Evolutionary conservation across 2,797 vertebrate genomes (phyloP).

Genomic region (Rhinella marina): DNA sequence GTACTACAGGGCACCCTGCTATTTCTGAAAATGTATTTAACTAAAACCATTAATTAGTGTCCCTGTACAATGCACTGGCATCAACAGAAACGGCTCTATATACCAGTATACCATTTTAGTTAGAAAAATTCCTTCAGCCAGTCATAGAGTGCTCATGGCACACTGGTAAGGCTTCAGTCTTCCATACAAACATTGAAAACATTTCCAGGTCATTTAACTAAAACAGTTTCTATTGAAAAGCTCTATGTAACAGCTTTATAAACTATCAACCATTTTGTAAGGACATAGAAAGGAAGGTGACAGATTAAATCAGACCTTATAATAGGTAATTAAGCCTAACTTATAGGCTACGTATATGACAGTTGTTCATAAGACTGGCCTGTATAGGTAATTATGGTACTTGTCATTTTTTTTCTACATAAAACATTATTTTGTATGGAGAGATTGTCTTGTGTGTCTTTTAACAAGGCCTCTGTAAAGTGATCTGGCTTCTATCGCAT

Average conservation of each 20-base stretch:
- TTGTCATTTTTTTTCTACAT: constrained; percentile 38
- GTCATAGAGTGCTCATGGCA: too few species aligned
- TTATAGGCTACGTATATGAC: constrained; percentile 27
- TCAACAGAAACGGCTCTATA: too few species aligned
- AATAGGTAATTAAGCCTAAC: constrained; percentile 3
- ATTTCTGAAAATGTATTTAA: too few species aligned
- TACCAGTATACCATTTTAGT: too few species aligned
- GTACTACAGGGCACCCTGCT: too few species aligned
- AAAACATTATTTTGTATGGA: constrained; percentile 19
- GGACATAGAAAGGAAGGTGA: background rate
- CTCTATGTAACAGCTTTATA: background rate
- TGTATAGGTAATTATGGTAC: constrained; percentile 26
- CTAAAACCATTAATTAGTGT: too few species aligned
- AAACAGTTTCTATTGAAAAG: background rate
- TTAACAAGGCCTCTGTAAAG: constrained; percentile 23
- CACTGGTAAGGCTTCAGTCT: too few species aligned
- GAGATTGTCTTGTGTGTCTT: constrained; percentile 14
- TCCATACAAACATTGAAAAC: too few species aligned
- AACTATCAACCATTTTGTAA: background rate
- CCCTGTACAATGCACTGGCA: too few species aligned
- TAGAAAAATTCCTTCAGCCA: too few species aligned
- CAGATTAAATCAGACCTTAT: background rate
- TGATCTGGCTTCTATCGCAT: constrained; percentile 18
- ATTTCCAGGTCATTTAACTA: background rate
- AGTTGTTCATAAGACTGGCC: background rate